phyloP scores from a whole-genome alignment of 2,888 invertebrate genomes.

The Hyalella azteca region DNA sequence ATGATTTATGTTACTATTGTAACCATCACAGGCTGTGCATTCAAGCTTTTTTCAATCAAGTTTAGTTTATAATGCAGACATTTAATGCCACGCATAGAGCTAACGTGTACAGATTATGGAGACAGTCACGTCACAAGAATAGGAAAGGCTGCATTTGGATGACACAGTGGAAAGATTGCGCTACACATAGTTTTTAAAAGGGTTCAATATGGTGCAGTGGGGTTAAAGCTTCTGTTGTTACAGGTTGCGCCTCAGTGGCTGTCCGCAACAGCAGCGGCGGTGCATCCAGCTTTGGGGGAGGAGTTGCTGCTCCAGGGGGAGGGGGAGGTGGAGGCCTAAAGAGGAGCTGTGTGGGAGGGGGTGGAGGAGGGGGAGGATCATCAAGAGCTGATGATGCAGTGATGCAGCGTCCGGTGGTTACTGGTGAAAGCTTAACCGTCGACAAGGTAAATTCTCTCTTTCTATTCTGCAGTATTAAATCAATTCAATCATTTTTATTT shows the following conservation, averaged over 20 bases:
- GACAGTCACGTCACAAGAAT: too few species aligned
- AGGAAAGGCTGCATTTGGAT: background rate
- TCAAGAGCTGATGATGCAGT: background rate
- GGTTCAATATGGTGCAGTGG: background rate
- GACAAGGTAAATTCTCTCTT: background rate
- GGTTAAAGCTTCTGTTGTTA: background rate
- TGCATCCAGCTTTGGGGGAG: background rate
- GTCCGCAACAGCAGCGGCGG: background rate
- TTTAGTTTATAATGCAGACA: background rate
- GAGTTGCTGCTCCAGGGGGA: background rate
- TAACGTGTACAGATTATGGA: background rate
- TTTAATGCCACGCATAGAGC: background rate
- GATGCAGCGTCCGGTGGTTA: slow-evolving; percentile 15
- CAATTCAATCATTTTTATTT: too few species aligned
- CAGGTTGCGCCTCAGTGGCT: background rate
- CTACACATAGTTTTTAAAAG: background rate
- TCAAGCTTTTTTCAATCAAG: too few species aligned
- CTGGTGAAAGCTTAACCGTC: slow-evolving; percentile 7
- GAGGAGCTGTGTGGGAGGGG: background rate
- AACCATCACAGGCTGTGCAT: too few species aligned
- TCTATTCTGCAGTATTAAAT: too few species aligned
- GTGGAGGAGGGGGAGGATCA: background rate
- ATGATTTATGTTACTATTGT: too few species aligned
- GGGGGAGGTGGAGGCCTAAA: background rate
- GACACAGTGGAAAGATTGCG: background rate